Percentiles rank a stretch among this genome's conserved stretches.
Conservation (phyloP, 2,888 invertebrate species). For the Pseudeuparius sepicola region DNA sequence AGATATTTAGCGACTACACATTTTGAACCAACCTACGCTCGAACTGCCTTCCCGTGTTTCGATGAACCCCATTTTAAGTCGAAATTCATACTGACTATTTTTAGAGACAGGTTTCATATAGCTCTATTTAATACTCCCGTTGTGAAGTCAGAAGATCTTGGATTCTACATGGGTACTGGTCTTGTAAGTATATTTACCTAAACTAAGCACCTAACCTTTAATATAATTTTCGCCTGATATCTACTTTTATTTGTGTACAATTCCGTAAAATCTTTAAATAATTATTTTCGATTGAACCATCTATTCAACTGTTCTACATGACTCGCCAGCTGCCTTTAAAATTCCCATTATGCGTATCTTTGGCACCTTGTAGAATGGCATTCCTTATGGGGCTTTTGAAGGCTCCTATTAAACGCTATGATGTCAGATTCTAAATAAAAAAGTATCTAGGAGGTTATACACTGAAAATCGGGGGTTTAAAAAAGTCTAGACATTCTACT, state of each 20-base stretch:
- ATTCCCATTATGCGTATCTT: no score
- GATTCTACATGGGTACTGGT: slow-evolving; percentile 69
- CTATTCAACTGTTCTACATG: no score
- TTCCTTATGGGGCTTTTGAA: no score
- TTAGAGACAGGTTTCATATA: slow-evolving; percentile 70
- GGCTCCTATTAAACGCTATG: no score
- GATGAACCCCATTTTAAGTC: slow-evolving; percentile 79
- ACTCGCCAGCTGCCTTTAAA: no score
- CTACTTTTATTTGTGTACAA: not conserved
- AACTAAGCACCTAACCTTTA: no score
- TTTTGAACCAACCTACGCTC: slow-evolving; percentile 71
- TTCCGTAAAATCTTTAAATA: slow-evolving; percentile 4
- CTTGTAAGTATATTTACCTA: slow-evolving; percentile 46
- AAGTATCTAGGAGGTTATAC: no score
- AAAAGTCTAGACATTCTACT: no score
- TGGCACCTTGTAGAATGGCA: no score
- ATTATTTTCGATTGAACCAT: slow-evolving; percentile 1
- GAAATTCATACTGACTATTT: slow-evolving; percentile 69
- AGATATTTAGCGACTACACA: slow-evolving; percentile 74
- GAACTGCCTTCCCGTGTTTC: slow-evolving; percentile 74
- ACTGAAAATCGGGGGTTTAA: no score
- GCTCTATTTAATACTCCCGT: slow-evolving; percentile 75
- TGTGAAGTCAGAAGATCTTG: slow-evolving; percentile 64
- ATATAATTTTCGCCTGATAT: not conserved
- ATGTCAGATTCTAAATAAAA: no score